Percentiles rank a stretch among this genome's conserved stretches.
Conservation (phyloP, 2,113 vertebrate species). For the Actenoides lindsayi region DNA sequence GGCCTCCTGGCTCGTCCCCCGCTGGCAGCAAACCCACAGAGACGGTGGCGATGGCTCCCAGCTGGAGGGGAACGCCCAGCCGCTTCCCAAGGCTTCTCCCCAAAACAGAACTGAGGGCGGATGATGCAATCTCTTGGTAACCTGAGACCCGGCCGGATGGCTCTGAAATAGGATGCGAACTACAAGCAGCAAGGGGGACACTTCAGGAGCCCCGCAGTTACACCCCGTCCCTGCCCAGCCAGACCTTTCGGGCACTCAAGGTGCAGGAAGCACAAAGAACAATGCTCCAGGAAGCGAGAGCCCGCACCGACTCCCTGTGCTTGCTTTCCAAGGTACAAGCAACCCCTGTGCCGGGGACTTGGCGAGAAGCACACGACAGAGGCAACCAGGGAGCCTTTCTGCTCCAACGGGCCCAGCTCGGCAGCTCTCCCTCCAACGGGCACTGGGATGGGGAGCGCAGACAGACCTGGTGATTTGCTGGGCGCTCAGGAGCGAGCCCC, state of each 20-base stretch:
- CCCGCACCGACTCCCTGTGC: background rate
- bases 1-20: background rate
- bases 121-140: background rate
- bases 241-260: too few relatives aligned
- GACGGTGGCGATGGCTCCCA: background rate
- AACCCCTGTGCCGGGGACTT: background rate
- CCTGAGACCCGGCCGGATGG: background rate
- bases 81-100: background rate
- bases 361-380: background rate
- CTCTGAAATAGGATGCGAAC: background rate
- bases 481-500: background rate
- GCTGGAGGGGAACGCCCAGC: background rate
- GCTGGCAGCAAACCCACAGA: background rate
- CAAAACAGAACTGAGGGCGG: background rate
- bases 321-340: background rate
- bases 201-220: background rate
- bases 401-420: fast-evolving
- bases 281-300: fast-evolving
- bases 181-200: too few relatives aligned
- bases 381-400: background rate
- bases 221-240: fast-evolving
- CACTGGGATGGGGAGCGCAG: fast-evolving
- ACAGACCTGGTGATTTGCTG: background rate
- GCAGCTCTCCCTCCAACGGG: background rate
- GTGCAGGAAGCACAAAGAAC: background rate